These are phyloP conservation scores for Tipula confusa DNA, from an alignment of 2,888 invertebrate genomes.

Conservation along the genomic window DNA sequence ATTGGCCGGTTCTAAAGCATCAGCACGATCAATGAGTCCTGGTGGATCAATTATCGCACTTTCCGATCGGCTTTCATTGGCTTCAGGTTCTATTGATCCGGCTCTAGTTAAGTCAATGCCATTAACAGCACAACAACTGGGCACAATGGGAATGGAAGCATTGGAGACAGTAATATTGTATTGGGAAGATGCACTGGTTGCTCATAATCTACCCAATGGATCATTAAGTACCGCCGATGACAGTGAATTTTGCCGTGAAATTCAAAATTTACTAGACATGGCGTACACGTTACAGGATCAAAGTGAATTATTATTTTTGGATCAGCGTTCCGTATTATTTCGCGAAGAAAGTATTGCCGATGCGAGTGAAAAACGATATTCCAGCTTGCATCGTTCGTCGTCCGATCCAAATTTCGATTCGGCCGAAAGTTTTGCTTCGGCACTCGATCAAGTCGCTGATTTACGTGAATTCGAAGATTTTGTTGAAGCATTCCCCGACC, in stretches of 20 bases:
- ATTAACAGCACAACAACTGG: conserved; percentile 80
- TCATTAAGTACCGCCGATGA: conserved; percentile 78
- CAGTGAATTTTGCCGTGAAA: conserved; percentile 76
- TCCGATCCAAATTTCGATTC: conserved; percentile 70
- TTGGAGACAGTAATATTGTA: conserved; percentile 85
- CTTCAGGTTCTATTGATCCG: conserved; percentile 62
- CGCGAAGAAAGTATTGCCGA: conserved; percentile 67
- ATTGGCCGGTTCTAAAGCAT: conserved; percentile 62
- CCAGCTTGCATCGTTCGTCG: conserved; percentile 45
- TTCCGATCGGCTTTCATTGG: conserved; percentile 64
- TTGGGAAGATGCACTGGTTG: conserved; percentile 91
- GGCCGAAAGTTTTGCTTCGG: conserved; percentile 94
- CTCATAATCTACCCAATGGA: conserved; percentile 55
- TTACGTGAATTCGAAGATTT: conserved; percentile 85
- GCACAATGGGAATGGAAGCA: conserved; percentile 93
- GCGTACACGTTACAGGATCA: conserved; percentile 82
- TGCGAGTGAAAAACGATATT: conserved; percentile 41
- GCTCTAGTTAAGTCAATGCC: conserved; percentile 54
- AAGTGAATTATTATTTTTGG: conserved; percentile 81
- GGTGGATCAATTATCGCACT: conserved; percentile 55
- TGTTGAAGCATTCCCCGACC: conserved; percentile 67
- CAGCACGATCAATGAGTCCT: conserved; percentile 56
- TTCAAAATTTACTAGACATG: conserved; percentile 70
- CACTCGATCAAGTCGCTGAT: conserved; percentile 87
- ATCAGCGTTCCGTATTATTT: conserved; percentile 83